These are phyloP conservation scores for Eristalis arbustorum DNA, from an alignment of 2,888 invertebrate genomes.

Conservation along the genomic window DNA sequence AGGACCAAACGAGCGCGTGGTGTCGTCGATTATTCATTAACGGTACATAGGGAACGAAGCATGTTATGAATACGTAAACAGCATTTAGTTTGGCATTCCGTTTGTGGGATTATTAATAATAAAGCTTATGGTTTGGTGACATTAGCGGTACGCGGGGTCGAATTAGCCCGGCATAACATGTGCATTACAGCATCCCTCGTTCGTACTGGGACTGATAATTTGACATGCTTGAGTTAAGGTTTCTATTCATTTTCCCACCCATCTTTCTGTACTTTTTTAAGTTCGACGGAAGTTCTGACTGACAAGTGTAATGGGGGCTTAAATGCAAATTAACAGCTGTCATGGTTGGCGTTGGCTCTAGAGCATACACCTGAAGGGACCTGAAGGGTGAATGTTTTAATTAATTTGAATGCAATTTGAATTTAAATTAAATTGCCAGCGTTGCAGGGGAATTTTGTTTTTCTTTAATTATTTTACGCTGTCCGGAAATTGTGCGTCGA, in stretches of 20 bases:
- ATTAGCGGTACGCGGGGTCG: constrained; percentile 54
- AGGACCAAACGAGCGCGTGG: constrained; percentile 57
- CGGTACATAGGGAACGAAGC: constrained; percentile 56
- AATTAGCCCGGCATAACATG: constrained; percentile 55
- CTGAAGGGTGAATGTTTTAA: constrained; percentile 42
- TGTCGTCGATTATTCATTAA: constrained; percentile 69
- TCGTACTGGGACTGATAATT: constrained; percentile 38
- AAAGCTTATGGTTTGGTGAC: constrained; percentile 55
- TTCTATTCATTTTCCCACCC: background rate
- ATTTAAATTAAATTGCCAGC: constrained; percentile 45
- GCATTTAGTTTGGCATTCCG: constrained; percentile 65
- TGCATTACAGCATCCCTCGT: constrained; percentile 13
- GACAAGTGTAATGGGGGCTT: constrained; percentile 45
- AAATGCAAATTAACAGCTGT: constrained; percentile 56
- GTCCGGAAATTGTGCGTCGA: constrained; percentile 29
- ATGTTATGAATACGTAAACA: constrained; percentile 67
- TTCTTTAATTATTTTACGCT: constrained; percentile 50
- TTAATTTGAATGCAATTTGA: constrained; percentile 63
- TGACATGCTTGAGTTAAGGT: constrained; percentile 31
- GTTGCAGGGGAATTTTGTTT: constrained; percentile 24
- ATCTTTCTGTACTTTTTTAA: background rate
- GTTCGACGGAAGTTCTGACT: background rate
- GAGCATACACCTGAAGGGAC: constrained; percentile 17
- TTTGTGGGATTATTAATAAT: constrained; percentile 62
- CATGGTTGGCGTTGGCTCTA: background rate